Base-by-base conservation (phyloP, 92 coral and sea anemone genomes). In the Meandrina meandrites region DNA sequence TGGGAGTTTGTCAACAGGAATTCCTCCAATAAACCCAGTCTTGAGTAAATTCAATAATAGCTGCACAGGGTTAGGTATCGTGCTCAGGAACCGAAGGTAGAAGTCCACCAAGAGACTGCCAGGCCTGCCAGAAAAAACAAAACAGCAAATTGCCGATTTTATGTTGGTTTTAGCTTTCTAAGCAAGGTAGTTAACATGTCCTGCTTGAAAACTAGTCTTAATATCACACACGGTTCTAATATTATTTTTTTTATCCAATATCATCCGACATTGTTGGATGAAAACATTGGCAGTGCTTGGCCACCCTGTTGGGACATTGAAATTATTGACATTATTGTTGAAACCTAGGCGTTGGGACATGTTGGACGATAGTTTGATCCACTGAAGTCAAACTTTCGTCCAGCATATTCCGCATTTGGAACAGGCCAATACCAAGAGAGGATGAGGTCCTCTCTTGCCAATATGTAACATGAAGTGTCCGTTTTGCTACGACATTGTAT, bases 41-140 rank as follows among this genome's bases (percentile, higher is more conserved):
- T 90, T 90, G 35, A 91, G 19, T 16, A 90, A 86, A 42, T 78
- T 81, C 37, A 84, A 19, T 6, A 91, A 34, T 10, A 83, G 83
- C 36, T 84, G 89, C 42, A 91, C 73, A 18, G 91, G 89, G 34
- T 91, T 79, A 9, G 83, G 73, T 76, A 88, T 79, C 3, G 91
- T 53, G 53, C 73, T 53, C 11, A 72, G 62, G 50, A 91, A 91
- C 79, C 54, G 69, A 47, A 91, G 73, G 37, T 70, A 79, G 78
- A 91, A 83, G 51, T 88, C 82, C 21, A 88, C 93, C 79, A 91
- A 32, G 6, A 91, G 82, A 34, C 93, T 91, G 9, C 93, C 93
- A 21, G 80, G 81, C 4, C 93, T 91, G 45, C 22, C 16, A 74
- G 47, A 19, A 51, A 72, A 22, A 17, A 11, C 36, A 83, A 34